These are phyloP conservation scores for Apogon hyalosoma DNA, from an alignment of 2,797 vertebrate species.

Conservation along the genomic window DNA sequence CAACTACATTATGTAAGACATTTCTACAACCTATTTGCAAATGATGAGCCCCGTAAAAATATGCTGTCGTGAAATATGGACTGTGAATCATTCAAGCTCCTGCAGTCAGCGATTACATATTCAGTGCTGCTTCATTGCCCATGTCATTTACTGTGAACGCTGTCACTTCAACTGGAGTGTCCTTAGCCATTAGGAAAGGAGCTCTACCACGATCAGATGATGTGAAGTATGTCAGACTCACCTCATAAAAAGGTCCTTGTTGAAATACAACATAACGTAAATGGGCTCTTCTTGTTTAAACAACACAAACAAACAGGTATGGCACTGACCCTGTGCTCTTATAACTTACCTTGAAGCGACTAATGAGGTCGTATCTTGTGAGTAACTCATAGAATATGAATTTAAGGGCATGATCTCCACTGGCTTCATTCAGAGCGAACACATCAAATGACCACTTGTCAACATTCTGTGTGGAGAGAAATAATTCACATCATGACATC, in stretches of 20 bases:
- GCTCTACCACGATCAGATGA: slow-evolving; percentile 29
- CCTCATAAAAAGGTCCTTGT: slow-evolving; percentile 25
- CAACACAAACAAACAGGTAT: slow-evolving; percentile 13
- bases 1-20: not conserved
- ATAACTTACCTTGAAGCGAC: slow-evolving; percentile 93
- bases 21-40: slow-evolving; percentile 1
- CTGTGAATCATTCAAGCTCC: slow-evolving; percentile 39
- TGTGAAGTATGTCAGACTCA: slow-evolving; percentile 34
- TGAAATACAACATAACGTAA: slow-evolving; percentile 22
- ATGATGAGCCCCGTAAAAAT: not conserved
- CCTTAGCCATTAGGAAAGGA: slow-evolving; percentile 43
- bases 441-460: slow-evolving; percentile 98
- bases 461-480: slow-evolving; percentile 85
- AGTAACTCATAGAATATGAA: slow-evolving; percentile 99
- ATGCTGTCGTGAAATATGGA: slow-evolving; percentile 34
- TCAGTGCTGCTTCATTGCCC: slow-evolving; percentile 40
- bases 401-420: slow-evolving; percentile 95
- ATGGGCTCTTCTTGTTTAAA: slow-evolving; percentile 17
- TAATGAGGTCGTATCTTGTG: slow-evolving; percentile 97
- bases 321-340: not conserved
- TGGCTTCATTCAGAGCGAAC: slow-evolving; percentile 95
- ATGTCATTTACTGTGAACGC: slow-evolving; percentile 53
- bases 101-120: slow-evolving; percentile 39
- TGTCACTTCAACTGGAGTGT: slow-evolving; percentile 49
- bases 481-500: slow-evolving; percentile 1